Evolutionary conservation across 2,113 vertebrate species (phyloP).

Genomic region (Leptodactylus fuscus): DNA sequence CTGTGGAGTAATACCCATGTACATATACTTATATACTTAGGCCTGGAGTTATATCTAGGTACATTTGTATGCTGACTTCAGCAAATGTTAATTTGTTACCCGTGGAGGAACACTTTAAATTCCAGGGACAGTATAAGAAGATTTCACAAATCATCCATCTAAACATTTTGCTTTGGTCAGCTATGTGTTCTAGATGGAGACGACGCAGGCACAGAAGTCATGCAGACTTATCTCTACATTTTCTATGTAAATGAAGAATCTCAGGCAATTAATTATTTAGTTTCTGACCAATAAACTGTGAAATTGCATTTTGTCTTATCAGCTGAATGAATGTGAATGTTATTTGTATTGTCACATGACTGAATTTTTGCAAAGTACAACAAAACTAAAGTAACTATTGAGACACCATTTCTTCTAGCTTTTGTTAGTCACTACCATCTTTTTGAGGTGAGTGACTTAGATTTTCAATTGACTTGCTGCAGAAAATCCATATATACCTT

Average conservation of each 20-base stretch:
- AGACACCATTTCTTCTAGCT: neutral
- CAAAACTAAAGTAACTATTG: neutral
- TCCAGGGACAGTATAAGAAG: neutral
- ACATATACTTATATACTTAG: no score
- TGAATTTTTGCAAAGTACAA: conserved; percentile 24
- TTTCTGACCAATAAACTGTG: conserved; percentile 54
- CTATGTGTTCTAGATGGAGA: neutral
- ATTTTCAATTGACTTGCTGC: neutral
- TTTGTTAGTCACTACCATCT: neutral
- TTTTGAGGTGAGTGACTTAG: neutral
- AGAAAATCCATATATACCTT: neutral
- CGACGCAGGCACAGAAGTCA: neutral
- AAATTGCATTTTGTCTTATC: conserved; percentile 53
- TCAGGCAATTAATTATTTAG: conserved; percentile 47
- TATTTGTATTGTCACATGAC: conserved; percentile 43
- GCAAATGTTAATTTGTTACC: neutral
- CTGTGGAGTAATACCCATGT: neutral
- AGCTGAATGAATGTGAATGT: conserved; percentile 36
- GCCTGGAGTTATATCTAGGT: neutral
- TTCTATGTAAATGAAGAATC: conserved; percentile 42
- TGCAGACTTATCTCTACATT: conserved; percentile 10
- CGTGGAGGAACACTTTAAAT: neutral
- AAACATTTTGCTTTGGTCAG: conserved; percentile 28
- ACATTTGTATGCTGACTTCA: no score
- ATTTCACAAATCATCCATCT: neutral